phyloP scores from a whole-genome alignment of 2,888 invertebrate genomes.

The Unio pictorum region DNA sequence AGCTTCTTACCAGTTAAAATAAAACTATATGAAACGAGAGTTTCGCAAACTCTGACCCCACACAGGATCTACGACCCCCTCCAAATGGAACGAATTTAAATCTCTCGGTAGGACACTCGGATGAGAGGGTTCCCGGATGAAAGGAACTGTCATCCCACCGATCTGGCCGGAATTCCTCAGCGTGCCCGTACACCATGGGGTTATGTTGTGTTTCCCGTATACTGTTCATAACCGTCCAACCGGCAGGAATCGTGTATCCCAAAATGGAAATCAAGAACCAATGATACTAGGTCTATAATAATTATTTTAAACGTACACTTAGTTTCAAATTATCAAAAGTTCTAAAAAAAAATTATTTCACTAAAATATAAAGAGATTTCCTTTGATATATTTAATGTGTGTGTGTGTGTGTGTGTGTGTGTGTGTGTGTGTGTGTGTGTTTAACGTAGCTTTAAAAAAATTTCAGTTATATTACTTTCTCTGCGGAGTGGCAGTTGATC shows the following conservation, averaged over 20 bases:
- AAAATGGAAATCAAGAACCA: not conserved
- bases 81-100: slow-evolving; percentile 37
- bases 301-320: too few species aligned
- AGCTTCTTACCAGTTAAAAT: slow-evolving; percentile 26
- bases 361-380: too few species aligned
- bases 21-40: slow-evolving; percentile 29
- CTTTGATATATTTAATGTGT: too few species aligned
- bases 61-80: slow-evolving; percentile 28
- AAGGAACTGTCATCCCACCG: slow-evolving; percentile 24
- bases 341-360: too few species aligned
- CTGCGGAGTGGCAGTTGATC: too few species aligned
- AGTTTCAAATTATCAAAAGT: too few species aligned
- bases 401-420: too few species aligned
- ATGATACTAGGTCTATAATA: too few species aligned
- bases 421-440: too few species aligned
- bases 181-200: slow-evolving; percentile 22
- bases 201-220: slow-evolving; percentile 37
- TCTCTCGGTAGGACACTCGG: not conserved
- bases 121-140: not conserved
- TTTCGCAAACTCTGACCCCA: slow-evolving; percentile 30
- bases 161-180: slow-evolving; percentile 31
- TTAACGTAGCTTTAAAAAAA: too few species aligned
- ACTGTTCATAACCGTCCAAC: slow-evolving; percentile 35
- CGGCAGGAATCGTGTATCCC: slow-evolving; percentile 37
- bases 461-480: too few species aligned